Evolutionary conservation across 2,113 vertebrate genomes (phyloP).

Genomic region (Trogon surrucura): DNA sequence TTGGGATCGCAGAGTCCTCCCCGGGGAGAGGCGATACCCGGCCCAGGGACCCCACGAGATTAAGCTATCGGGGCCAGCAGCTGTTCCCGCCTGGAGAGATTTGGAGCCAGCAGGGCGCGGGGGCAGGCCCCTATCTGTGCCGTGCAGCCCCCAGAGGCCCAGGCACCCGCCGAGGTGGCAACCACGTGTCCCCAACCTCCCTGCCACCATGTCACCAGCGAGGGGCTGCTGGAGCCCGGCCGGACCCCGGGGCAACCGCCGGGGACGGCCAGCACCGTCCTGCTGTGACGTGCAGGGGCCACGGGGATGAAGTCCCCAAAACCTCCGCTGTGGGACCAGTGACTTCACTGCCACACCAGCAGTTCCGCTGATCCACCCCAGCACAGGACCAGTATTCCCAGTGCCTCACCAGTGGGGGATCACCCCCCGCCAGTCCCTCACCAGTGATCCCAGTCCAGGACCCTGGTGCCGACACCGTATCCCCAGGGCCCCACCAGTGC

Average conservation of each 20-base stretch:
- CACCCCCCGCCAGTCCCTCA: neutral
- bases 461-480: too few relatives aligned
- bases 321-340: neutral
- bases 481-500: neutral
- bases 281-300: accelerated
- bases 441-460: neutral
- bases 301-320: neutral
- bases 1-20: accelerated
- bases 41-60: neutral
- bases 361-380: neutral
- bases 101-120: accelerated
- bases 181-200: accelerated
- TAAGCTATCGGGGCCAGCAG: slow-evolving; percentile 35
- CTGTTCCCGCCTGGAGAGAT: neutral
- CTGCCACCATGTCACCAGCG: accelerated
- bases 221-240: neutral
- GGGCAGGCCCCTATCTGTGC: neutral
- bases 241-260: neutral
- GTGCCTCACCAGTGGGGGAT: neutral
- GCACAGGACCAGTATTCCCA: neutral
- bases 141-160: neutral
- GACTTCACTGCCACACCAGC: neutral
- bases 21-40: neutral
- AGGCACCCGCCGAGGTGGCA: accelerated
- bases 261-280: neutral